Evolutionary conservation across 2,113 vertebrate genomes (phyloP), one percentile per base, ranked within the genome.

Genomic region (Cairina moschata): DNA sequence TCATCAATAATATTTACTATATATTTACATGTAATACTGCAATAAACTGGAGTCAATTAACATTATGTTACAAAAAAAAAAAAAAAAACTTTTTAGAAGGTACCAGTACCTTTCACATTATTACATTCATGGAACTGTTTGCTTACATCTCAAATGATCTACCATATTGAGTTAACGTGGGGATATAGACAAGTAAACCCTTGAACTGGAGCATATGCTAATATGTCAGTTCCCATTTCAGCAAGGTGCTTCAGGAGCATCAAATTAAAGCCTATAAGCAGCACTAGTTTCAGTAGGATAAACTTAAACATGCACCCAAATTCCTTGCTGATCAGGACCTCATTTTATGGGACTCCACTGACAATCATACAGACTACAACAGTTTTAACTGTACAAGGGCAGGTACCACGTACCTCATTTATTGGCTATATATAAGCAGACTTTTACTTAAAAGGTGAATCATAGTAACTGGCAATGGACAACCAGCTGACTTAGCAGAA

Each of bases 21-120:
- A 79, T 96, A 98, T 98, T 97, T 98, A 98, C 96, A 98, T 80
- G 91, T 97, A 98, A 98, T 90, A 98, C 97, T 98, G 97, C 84
- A 84, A 95, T 96, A 94, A 98, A 97, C 97, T 12, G 8, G 50
- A 87, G 77, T 93, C 82, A 81, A 67, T 96, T 93, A 92, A 96
- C 77, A 95, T 93, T 94, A 94, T 91, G 48, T 86, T 97, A 94
- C 80, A 97, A 87, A 90, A 96, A 96, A 96, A 58, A 5, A 96
- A 96, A 16, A 71, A 89, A 90, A 86, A 2, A 71, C n/a, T n/a
- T 60, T 76, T 90, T 93, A 59, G 97, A 96, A 96, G 83, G 92
- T 97, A 95, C 86, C 67, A 40, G 94, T 91, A 96, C 75, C 78
- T 97, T 85, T 83, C 44, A 95, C 28, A 96, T 76, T 78, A 88